A percentile compares a stretch with the other conserved stretches of the same genome.
phyloP scores from a whole-genome alignment of 2,113 vertebrate genomes.

The Riparia riparia region DNA sequence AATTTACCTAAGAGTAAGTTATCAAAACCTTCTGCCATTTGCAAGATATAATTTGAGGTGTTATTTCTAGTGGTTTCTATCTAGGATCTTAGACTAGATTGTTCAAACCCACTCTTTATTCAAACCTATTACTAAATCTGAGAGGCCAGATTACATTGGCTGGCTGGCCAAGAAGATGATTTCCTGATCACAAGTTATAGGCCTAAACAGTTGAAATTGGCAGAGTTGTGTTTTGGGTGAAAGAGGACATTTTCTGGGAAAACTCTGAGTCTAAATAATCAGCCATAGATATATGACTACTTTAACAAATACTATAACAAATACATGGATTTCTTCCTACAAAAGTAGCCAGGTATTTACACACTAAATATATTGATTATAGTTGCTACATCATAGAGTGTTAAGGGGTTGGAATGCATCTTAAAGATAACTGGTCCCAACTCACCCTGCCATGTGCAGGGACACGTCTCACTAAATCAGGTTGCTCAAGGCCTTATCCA shows the following conservation, averaged over 20 bases:
- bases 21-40: not conserved
- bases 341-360: not conserved
- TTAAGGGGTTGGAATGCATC: not conserved
- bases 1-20: not conserved
- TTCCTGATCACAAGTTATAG: not conserved
- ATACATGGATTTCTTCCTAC: not conserved
- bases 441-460: not conserved
- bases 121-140: not conserved
- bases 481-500: not conserved
- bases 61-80: not conserved
- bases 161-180: not conserved
- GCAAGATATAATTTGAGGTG: not conserved
- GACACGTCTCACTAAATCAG: accelerated
- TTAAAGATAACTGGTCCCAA: not conserved
- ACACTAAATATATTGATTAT: not conserved
- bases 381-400: not conserved
- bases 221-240: not conserved
- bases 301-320: not conserved
- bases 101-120: not conserved
- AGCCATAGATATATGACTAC: not conserved
- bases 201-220: not conserved
- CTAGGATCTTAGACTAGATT: not conserved
- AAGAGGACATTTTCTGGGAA: not conserved
- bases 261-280: not conserved
- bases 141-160: not conserved